Evolutionary conservation across 2,113 vertebrate species (phyloP).

Genomic region (Phainopepla nitens): DNA sequence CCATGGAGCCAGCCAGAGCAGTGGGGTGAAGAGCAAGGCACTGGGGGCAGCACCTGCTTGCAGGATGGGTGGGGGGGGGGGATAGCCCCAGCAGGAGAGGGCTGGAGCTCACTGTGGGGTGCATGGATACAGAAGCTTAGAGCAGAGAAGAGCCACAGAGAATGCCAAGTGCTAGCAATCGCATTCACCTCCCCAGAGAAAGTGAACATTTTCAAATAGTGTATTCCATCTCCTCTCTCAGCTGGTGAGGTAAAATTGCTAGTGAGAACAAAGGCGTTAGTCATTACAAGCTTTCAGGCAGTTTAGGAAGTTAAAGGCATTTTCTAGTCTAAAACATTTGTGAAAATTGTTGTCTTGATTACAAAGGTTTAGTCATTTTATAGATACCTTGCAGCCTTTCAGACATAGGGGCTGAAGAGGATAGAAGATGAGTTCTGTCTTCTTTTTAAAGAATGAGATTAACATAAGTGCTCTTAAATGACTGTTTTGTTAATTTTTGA

Average conservation of each 20-base stretch:
- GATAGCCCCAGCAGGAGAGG: background rate
- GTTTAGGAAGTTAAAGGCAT: background rate
- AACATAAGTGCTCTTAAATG: background rate
- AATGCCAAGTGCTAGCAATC: background rate
- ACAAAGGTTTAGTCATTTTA: background rate
- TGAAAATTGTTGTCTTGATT: background rate
- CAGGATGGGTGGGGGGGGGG: fast-evolving
- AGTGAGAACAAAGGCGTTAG: background rate
- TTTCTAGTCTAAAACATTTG: background rate
- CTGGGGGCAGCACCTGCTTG: background rate
- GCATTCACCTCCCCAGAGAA: background rate
- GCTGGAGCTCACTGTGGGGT: background rate
- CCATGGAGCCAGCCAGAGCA: background rate
- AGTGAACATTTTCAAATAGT: fast-evolving
- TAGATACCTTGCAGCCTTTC: background rate
- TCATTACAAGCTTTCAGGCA: background rate
- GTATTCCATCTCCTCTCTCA: background rate
- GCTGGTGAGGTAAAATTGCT: background rate
- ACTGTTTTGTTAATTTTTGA: background rate
- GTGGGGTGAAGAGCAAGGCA: background rate
- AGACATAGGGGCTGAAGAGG: background rate
- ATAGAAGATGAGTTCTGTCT: background rate
- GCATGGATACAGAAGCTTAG: fast-evolving
- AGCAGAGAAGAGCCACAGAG: background rate
- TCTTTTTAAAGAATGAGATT: slow-evolving; percentile 3